Evolutionary conservation across 2,888 invertebrate species (phyloP).

Genomic region (Sinhomidia bicolor): DNA sequence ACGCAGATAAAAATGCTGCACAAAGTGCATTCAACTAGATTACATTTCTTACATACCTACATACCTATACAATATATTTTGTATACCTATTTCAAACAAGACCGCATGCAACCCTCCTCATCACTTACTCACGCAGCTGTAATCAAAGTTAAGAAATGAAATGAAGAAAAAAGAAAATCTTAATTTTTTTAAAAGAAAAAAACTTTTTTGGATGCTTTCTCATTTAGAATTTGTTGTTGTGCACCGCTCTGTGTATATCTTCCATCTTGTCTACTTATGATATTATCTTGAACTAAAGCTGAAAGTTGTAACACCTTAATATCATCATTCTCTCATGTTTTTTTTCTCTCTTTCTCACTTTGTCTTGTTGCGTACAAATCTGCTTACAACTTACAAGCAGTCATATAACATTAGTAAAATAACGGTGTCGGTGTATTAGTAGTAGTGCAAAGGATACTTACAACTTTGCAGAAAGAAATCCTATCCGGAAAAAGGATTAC

Average conservation of each 20-base stretch:
- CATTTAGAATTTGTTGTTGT: neutral
- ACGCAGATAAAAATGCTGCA: slow-evolving; percentile 2
- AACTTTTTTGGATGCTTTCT: slow-evolving; percentile 10
- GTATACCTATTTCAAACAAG: neutral
- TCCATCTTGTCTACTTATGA: slow-evolving; percentile 38
- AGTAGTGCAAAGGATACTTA: no score
- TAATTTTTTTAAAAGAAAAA: neutral
- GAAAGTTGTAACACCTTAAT: slow-evolving; percentile 47
- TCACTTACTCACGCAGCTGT: neutral
- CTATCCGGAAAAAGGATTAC: slow-evolving; percentile 61
- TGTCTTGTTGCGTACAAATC: neutral
- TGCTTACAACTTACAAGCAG: no score
- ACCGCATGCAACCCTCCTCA: neutral
- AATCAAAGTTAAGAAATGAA: slow-evolving; percentile 56
- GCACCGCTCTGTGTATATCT: neutral
- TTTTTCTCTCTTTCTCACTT: neutral
- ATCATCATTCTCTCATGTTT: slow-evolving; percentile 24
- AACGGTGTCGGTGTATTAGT: no score
- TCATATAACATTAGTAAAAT: no score
- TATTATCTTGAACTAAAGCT: slow-evolving; percentile 24
- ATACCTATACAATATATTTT: no score
- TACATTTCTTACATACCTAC: slow-evolving; percentile 20
- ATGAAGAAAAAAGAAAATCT: slow-evolving; percentile 20
- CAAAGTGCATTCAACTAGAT: neutral
- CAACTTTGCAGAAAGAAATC: slow-evolving; percentile 37